phyloP scores from a whole-genome alignment of 2,888 invertebrate genomes.

The Noctua janthe region DNA sequence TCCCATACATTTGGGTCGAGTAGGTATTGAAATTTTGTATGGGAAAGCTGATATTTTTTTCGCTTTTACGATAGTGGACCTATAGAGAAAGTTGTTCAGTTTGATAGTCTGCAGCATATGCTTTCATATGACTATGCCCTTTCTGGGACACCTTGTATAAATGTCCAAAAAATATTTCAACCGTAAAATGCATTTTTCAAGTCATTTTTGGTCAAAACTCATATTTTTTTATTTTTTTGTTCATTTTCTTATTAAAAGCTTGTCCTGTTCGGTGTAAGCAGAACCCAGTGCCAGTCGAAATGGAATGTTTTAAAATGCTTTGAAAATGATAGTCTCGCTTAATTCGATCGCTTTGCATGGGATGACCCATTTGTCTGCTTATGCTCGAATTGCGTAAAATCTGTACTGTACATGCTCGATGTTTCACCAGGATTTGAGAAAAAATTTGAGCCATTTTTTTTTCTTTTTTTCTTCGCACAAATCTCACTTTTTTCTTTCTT shows the following conservation, averaged over 20 bases:
- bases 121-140: too few species aligned
- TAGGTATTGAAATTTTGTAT: too few species aligned
- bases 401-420: constrained; percentile 89
- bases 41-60: too few species aligned
- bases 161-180: not conserved
- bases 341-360: constrained; percentile 72
- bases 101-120: too few species aligned
- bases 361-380: constrained; percentile 71
- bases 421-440: constrained; percentile 77
- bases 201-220: not conserved
- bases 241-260: constrained; percentile 17
- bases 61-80: too few species aligned
- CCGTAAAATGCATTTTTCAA: not conserved
- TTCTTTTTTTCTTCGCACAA: constrained; percentile 70
- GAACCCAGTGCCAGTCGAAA: not conserved
- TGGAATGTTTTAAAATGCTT: constrained; percentile 30
- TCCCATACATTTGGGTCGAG: too few species aligned
- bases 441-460: constrained; percentile 65
- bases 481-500: constrained; percentile 60
- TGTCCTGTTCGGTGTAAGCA: constrained; percentile 36
- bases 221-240: not conserved
- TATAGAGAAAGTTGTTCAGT: too few species aligned
- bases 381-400: constrained; percentile 59
- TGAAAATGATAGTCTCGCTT: constrained; percentile 20
- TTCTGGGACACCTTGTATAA: not conserved